phyloP scores from a whole-genome alignment of 92 coral and sea anemone species.

The Umimayanthus chanpuru region DNA sequence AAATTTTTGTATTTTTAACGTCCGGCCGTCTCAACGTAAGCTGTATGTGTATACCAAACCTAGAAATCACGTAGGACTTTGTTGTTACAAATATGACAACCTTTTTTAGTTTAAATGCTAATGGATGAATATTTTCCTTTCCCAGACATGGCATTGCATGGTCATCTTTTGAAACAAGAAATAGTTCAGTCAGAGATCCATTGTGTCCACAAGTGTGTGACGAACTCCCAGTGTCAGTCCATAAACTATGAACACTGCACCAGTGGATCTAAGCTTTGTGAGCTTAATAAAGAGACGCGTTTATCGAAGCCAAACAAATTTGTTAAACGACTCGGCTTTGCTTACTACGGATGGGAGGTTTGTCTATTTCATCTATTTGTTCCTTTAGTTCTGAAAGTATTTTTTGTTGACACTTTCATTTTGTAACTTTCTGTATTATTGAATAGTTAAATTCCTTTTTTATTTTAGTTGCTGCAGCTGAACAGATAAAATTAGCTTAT shows the following conservation, averaged over 20 bases:
- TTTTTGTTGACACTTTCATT: no score
- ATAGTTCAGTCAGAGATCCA: conserved; percentile 24
- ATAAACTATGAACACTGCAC: not conserved
- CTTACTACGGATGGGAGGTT: conserved; percentile 35
- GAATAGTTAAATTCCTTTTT: no score
- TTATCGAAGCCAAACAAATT: not conserved
- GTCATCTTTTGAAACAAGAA: not conserved
- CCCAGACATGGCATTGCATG: not conserved
- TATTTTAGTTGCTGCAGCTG: no score
- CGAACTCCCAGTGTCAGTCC: conserved; percentile 2
- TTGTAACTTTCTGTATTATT: no score
- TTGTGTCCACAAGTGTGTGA: conserved; percentile 21
- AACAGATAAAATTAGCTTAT: no score
- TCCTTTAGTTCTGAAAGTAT: not conserved
- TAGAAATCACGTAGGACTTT: no score
- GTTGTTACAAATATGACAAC: no score
- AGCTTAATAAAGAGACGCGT: conserved; percentile 30
- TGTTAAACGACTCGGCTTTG: not conserved
- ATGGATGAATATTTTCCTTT: not conserved
- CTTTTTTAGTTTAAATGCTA: no score
- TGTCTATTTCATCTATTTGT: not conserved
- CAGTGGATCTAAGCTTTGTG: not conserved
- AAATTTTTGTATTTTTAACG: no score
- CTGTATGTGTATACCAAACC: no score
- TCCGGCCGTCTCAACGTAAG: no score